phyloP scores from a whole-genome alignment of 2,113 vertebrate species.

The Psittacula cyanocephala region DNA sequence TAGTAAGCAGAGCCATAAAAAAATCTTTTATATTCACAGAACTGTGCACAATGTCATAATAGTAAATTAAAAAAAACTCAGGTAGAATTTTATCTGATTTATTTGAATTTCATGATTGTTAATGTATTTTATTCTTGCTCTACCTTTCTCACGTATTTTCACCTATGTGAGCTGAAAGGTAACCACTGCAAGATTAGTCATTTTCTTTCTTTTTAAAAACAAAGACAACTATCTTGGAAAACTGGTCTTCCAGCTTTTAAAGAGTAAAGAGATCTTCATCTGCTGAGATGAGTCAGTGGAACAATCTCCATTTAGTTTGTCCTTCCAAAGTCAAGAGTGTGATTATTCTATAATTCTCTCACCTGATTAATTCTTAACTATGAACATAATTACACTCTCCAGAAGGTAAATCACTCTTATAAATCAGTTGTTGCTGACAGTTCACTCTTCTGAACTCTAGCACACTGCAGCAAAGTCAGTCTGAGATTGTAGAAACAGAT shows the following conservation, averaged over 20 bases:
- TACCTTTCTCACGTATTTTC: background rate
- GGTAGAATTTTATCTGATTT: background rate
- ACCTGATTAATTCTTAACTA: constrained; percentile 84
- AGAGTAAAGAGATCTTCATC: constrained; percentile 16
- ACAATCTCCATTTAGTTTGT: constrained; percentile 67
- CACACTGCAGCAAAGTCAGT: constrained; percentile 24
- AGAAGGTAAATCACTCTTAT: constrained; percentile 81
- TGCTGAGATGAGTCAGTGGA: background rate
- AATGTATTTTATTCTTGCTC: background rate
- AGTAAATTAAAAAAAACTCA: background rate
- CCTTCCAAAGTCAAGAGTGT: constrained; percentile 77
- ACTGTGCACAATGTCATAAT: background rate
- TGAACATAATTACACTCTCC: constrained; percentile 80
- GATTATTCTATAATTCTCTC: constrained; percentile 77
- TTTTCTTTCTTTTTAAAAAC: background rate
- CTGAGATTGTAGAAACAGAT: background rate
- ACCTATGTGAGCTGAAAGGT: background rate
- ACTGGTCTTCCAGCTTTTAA: background rate
- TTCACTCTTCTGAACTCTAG: constrained; percentile 28
- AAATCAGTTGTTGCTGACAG: constrained; percentile 77
- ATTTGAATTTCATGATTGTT: background rate
- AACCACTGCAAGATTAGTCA: background rate
- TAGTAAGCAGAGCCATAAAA: background rate
- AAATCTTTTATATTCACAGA: background rate
- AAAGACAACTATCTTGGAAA: background rate